These are phyloP conservation scores for Peromyscus californicus DNA, from an alignment of 2,113 vertebrate genomes.

Conservation along the genomic window DNA sequence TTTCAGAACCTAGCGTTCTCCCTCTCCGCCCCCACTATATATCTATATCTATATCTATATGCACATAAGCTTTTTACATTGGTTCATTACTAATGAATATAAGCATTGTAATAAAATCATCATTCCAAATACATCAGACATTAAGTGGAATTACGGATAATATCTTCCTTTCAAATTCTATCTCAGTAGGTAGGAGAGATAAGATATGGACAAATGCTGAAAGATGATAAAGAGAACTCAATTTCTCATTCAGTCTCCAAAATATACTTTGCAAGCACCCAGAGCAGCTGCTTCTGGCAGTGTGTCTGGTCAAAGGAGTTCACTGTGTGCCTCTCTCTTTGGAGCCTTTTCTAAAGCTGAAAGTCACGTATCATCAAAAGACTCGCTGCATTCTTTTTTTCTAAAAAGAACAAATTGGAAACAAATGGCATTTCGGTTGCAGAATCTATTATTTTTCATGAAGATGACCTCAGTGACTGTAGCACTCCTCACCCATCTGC, in stretches of 20 bases:
- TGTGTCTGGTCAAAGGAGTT: not conserved
- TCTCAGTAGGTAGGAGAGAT: not conserved
- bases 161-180: not conserved
- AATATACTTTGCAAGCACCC: not conserved
- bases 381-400: not conserved
- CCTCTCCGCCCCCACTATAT: not conserved
- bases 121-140: not conserved
- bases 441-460: conserved; percentile 39
- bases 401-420: not conserved
- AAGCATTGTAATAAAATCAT: not conserved
- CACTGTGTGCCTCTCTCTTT: not conserved
- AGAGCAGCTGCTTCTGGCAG: not conserved
- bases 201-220: not conserved
- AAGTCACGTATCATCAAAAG: not conserved
- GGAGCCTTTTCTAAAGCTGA: not conserved
- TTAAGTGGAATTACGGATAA: not conserved
- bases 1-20: not conserved
- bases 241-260: not conserved
- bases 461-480: not conserved
- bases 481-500: not conserved
- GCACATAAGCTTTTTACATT: not conserved
- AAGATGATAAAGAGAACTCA: not conserved
- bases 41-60: too few species aligned
- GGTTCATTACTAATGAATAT: not conserved
- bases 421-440: not conserved